Evolutionary conservation across 64 coral and sea anemone genomes (phyloP).

Genomic region (Porites lutea): DNA sequence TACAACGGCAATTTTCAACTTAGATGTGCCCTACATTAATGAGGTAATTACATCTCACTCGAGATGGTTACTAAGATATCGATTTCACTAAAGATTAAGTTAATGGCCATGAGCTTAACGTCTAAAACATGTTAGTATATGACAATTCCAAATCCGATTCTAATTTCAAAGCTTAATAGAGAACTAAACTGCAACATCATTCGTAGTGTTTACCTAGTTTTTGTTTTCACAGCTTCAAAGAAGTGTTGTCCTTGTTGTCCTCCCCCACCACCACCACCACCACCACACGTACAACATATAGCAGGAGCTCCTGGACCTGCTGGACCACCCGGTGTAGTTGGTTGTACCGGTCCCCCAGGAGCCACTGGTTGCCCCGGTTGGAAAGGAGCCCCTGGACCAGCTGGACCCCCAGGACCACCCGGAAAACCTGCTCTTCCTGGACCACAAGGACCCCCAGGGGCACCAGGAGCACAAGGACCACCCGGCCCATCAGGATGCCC

Average conservation of each 20-base stretch:
- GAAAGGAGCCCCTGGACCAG: conserved; percentile 43
- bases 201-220: no score
- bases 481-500: conserved; percentile 58
- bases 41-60: no score
- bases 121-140: no score
- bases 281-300: not conserved
- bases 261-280: conserved; percentile 57
- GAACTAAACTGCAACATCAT: no score
- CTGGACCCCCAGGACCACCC: conserved; percentile 42
- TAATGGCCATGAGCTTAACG: no score
- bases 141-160: no score
- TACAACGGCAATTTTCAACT: no score
- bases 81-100: no score
- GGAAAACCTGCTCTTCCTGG: conserved; percentile 43
- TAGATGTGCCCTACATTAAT: no score
- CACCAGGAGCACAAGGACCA: conserved; percentile 7
- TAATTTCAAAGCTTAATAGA: no score
- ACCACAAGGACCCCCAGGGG: conserved; percentile 31
- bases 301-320: conserved; percentile 26
- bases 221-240: conserved; percentile 17
- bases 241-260: conserved; percentile 71
- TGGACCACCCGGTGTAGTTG: conserved; percentile 53
- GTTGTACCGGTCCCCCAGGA: conserved; percentile 61
- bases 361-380: conserved; percentile 23
- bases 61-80: no score